Conservation (phyloP, 2,888 invertebrate species). For the Frankliniella intonsa region DNA sequence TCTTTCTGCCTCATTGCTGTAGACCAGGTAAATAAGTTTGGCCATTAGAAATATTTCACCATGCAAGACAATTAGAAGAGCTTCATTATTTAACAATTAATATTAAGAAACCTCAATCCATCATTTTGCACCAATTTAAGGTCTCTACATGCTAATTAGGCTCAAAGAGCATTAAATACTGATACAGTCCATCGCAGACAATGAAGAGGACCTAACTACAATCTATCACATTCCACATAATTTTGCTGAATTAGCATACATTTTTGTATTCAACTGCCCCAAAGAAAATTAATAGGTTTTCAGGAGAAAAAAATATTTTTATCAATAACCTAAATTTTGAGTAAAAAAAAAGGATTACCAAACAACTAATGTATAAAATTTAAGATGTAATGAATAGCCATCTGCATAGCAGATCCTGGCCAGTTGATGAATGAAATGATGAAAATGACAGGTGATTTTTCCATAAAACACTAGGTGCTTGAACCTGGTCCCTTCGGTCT, state of each 20-base stretch:
- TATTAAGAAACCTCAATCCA: background rate
- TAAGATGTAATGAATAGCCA: background rate
- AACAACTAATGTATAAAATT: background rate
- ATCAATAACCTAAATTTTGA: background rate
- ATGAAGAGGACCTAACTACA: background rate
- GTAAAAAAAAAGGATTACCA: background rate
- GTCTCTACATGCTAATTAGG: background rate
- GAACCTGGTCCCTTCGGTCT: conserved; percentile 66
- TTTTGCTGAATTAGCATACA: background rate
- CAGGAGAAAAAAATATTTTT: background rate
- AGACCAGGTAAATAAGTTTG: background rate
- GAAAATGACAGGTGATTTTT: background rate
- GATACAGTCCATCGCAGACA: background rate
- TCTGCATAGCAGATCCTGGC: background rate
- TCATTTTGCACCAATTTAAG: background rate
- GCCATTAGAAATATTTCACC: background rate
- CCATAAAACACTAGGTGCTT: conserved; percentile 33
- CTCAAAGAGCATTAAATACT: conserved; percentile 8
- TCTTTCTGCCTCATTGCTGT: background rate
- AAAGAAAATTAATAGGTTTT: background rate
- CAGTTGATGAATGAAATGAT: conserved; percentile 3
- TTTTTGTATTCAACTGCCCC: background rate
- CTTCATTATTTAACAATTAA: background rate
- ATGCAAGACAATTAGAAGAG: background rate
- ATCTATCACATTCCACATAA: too few relatives aligned